These are phyloP conservation scores for Hippoglossus hippoglossus DNA, from an alignment of 2,797 vertebrate species.

Conservation along the genomic window DNA sequence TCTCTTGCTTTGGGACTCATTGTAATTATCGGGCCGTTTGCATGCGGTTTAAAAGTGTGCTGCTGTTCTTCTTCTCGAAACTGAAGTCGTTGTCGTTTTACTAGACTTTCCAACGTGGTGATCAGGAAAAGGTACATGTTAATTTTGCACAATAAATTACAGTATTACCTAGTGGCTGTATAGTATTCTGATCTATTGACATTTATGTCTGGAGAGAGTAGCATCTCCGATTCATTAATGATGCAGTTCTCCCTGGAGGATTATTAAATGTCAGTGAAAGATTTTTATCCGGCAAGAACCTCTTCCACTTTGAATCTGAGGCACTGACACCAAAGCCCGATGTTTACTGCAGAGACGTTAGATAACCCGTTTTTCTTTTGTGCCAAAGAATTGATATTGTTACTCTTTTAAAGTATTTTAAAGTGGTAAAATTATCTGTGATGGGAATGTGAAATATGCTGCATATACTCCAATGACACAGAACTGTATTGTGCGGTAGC, in stretches of 20 bases:
- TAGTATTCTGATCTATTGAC: conserved; percentile 4
- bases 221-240: conserved; percentile 32
- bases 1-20: too few relatives aligned
- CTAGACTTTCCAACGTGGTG: too few relatives aligned
- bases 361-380: background rate
- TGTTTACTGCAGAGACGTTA: conserved; percentile 30
- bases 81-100: too few relatives aligned
- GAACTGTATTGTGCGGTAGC: background rate
- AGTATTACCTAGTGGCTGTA: conserved; percentile 1
- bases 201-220: conserved; percentile 30
- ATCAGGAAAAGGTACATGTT: too few relatives aligned
- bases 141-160: background rate
- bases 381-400: background rate
- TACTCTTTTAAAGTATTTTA: background rate
- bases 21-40: too few relatives aligned
- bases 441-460: background rate
- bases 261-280: conserved; percentile 62
- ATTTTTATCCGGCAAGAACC: conserved; percentile 29
- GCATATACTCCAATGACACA: background rate
- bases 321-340: conserved; percentile 30
- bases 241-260: conserved; percentile 45
- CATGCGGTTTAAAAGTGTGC: too few relatives aligned
- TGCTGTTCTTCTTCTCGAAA: too few relatives aligned
- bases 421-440: background rate
- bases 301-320: conserved; percentile 31